phyloP scores from a whole-genome alignment of 1,140 invertebrate species.

The Trichoplusia ni region DNA sequence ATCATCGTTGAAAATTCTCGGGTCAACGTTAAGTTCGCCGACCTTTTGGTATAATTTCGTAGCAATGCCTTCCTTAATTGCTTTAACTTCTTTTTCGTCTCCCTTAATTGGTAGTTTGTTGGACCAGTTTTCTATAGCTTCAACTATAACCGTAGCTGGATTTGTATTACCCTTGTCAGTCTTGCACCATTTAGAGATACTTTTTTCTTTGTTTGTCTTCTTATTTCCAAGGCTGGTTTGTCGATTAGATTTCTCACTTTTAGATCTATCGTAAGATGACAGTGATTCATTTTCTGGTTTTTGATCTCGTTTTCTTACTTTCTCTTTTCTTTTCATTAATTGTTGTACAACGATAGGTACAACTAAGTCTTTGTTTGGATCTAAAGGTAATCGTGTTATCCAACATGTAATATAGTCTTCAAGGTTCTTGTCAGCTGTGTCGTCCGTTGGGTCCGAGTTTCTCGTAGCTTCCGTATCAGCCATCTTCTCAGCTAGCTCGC shows the following conservation, averaged over 20 bases:
- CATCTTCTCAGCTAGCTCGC: slow-evolving; percentile 46
- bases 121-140: slow-evolving; percentile 50
- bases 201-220: not conserved
- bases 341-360: slow-evolving; percentile 44
- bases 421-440: slow-evolving; percentile 27
- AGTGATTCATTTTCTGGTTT: not conserved
- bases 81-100: slow-evolving; percentile 26
- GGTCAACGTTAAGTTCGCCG: slow-evolving; percentile 49
- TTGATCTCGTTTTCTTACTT: slow-evolving; percentile 13
- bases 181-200: slow-evolving; percentile 12
- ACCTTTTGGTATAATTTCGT: slow-evolving; percentile 49
- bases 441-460: slow-evolving; percentile 12
- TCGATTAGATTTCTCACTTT: not conserved
- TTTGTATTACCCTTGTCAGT: not conserved
- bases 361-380: slow-evolving; percentile 42
- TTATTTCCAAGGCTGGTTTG: not conserved
- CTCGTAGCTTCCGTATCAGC: slow-evolving; percentile 31
- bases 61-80: slow-evolving; percentile 44
- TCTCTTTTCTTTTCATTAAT: slow-evolving; percentile 45
- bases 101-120: slow-evolving; percentile 42
- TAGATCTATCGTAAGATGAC: too few species aligned
- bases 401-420: slow-evolving; percentile 42
- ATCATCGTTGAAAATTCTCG: slow-evolving; percentile 45
- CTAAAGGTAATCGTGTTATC: slow-evolving; percentile 45
- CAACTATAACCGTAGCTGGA: slow-evolving; percentile 41